Evolutionary conservation across 2,113 vertebrate species (phyloP).

Genomic region (Murina feae): DNA sequence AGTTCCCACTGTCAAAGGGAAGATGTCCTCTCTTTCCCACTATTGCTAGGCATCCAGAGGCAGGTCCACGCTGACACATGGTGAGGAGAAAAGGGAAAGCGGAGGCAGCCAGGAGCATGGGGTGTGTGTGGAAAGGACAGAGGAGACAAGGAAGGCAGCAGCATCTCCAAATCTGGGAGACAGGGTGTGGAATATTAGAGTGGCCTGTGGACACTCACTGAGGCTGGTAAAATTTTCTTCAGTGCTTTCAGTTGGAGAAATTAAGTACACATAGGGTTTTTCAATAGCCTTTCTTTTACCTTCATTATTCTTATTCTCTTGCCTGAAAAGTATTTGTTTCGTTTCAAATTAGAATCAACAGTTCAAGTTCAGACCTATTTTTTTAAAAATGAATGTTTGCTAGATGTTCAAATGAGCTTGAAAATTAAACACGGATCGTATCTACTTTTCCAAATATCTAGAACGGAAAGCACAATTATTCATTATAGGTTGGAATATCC

Average conservation of each 20-base stretch:
- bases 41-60: background rate
- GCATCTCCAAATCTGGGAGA: too few species aligned
- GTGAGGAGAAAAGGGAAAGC: background rate
- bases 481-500: conserved; percentile 23
- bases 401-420: background rate
- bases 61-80: too few species aligned
- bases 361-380: background rate
- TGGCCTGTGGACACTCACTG: background rate
- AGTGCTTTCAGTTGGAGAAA: background rate
- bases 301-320: background rate
- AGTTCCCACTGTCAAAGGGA: too few species aligned
- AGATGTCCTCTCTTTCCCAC: background rate
- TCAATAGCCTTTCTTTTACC: background rate
- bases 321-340: background rate
- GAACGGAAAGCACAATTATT: conserved; percentile 59
- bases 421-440: conserved; percentile 1
- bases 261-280: background rate
- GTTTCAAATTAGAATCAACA: background rate
- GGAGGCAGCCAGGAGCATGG: too few species aligned
- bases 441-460: conserved; percentile 29
- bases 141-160: background rate
- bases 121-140: too few species aligned
- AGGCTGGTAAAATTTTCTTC: background rate
- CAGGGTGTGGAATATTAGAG: fast-evolving
- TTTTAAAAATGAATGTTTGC: background rate